A percentile compares a stretch with the other conserved stretches of the same genome.
Conservation (phyloP, 1,140 invertebrate species). For the Nephotettix cincticeps region DNA sequence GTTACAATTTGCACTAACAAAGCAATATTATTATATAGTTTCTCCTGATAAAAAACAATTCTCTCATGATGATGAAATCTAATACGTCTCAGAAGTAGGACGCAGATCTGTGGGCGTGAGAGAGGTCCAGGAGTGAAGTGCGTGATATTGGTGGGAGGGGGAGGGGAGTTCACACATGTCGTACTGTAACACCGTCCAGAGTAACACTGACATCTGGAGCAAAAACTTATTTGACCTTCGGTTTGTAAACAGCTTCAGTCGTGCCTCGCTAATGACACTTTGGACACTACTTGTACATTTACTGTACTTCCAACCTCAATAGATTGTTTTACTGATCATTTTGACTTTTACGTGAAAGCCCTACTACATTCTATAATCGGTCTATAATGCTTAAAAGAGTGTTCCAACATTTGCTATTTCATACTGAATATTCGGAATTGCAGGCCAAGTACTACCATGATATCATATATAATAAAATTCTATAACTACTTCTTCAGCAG, state of each 20-base stretch:
- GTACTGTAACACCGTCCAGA: too few relatives aligned
- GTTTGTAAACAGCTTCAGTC: slow-evolving; percentile 1
- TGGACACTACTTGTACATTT: not conserved
- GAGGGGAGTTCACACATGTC: not conserved
- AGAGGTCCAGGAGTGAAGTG: not conserved
- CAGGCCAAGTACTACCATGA: not conserved
- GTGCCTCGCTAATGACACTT: not conserved
- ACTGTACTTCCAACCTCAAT: not conserved
- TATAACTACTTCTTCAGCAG: not conserved
- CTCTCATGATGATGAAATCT: not conserved
- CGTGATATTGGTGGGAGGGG: not conserved
- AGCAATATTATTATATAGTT: too few relatives aligned
- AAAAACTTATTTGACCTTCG: not conserved
- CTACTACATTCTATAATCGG: not conserved
- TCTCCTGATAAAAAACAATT: not conserved
- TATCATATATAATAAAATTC: not conserved
- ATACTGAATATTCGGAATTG: not conserved
- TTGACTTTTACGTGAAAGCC: not conserved
- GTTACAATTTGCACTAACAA: too few relatives aligned
- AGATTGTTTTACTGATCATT: not conserved
- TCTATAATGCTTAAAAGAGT: not conserved
- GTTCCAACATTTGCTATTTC: not conserved
- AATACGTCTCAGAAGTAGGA: not conserved
- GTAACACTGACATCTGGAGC: slow-evolving; percentile 4
- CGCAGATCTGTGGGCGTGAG: not conserved